These are phyloP conservation scores for Epizoanthus fatuus DNA, from an alignment of 92 coral and sea anemone species.

Conservation along the genomic window DNA sequence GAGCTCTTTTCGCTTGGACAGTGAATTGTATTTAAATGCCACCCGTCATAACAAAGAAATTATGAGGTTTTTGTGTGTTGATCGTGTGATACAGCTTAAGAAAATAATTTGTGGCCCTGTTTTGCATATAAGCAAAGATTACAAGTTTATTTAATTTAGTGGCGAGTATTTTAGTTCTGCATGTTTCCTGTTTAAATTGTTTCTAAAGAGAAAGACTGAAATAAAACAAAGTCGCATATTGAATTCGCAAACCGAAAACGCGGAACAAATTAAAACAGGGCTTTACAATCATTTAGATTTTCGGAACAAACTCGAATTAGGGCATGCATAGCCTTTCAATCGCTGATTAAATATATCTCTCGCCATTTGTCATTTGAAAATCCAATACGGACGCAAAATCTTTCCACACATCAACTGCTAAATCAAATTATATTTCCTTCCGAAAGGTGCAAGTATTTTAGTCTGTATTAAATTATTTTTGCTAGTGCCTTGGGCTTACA, in stretches of 20 bases:
- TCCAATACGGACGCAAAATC: slow-evolving; percentile 8
- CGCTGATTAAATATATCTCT: not conserved
- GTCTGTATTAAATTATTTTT: not conserved
- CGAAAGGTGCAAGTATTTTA: not conserved
- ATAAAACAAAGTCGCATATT: slow-evolving; percentile 7
- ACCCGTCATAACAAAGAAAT: slow-evolving; percentile 38
- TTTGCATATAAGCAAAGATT: slow-evolving; percentile 42
- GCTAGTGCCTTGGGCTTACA: no score
- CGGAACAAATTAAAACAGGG: not conserved
- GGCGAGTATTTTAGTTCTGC: slow-evolving; percentile 8
- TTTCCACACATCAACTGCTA: not conserved
- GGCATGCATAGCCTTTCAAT: not conserved
- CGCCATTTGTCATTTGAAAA: slow-evolving; percentile 9
- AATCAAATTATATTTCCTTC: not conserved
- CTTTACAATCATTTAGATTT: not conserved
- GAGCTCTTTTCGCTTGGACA: not conserved
- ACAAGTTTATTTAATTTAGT: slow-evolving; percentile 20
- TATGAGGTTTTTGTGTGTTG: slow-evolving; percentile 38
- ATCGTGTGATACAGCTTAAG: slow-evolving; percentile 30
- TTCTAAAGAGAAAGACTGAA: not conserved
- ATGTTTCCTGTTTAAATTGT: slow-evolving; percentile 9
- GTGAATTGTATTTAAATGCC: slow-evolving; percentile 16
- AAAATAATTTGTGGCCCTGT: slow-evolving; percentile 40
- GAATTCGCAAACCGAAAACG: not conserved
- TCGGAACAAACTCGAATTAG: slow-evolving; percentile 4